Percentiles rank a stretch among this genome's conserved stretches.
These are phyloP conservation scores for Pithys albifrons DNA, from an alignment of 2,113 vertebrate species.

Conservation along the genomic window DNA sequence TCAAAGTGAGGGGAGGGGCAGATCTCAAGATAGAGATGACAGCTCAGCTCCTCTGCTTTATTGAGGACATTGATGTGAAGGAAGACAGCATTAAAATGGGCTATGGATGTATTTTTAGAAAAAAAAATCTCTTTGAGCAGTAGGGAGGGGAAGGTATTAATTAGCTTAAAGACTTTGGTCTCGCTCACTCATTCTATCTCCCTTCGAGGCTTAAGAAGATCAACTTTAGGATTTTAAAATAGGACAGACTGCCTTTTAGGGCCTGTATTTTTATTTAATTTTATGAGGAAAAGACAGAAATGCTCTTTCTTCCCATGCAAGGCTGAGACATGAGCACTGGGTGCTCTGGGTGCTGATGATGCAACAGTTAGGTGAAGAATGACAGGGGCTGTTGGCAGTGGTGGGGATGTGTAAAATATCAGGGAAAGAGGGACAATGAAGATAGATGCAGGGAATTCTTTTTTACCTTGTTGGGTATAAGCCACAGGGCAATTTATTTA, in stretches of 20 bases:
- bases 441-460: not conserved
- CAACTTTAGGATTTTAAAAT: constrained; percentile 58
- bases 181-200: constrained; percentile 31
- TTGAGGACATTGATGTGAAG: constrained; percentile 19
- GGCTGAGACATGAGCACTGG: not conserved
- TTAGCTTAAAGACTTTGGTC: constrained; percentile 70
- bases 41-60: constrained; percentile 39
- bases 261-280: constrained; percentile 22
- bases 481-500: not conserved
- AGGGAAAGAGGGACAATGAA: not conserved
- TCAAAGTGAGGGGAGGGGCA: constrained; percentile 11
- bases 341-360: not conserved
- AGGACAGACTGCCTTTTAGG: constrained; percentile 49
- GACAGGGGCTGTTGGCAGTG: not conserved
- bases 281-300: not conserved
- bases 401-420: not conserved
- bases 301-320: not conserved
- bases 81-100: constrained; percentile 38
- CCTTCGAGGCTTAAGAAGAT: constrained; percentile 44
- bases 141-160: constrained; percentile 58
- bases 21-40: constrained; percentile 20
- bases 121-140: constrained; percentile 15
- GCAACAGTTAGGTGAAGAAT: not conserved
- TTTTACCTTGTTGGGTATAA: not conserved
- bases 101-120: constrained; percentile 60